These are phyloP conservation scores for Sciaenops ocellatus DNA, from an alignment of 2,797 vertebrate genomes.

Conservation along the genomic window DNA sequence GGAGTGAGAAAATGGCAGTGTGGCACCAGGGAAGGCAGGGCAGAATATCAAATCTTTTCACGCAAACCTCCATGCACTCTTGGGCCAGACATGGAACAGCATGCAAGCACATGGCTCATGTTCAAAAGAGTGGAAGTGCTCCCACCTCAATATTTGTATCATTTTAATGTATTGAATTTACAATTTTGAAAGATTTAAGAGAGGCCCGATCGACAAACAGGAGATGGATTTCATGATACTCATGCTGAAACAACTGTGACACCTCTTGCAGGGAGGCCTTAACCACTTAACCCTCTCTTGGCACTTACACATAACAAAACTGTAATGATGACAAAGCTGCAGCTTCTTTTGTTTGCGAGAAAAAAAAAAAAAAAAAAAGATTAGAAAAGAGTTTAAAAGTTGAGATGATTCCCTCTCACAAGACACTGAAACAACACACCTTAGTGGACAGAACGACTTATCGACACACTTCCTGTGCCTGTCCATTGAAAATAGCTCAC, in stretches of 20 bases:
- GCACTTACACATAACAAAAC: background rate
- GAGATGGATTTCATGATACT: background rate
- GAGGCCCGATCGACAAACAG: conserved; percentile 2
- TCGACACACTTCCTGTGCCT: background rate
- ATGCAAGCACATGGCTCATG: conserved; percentile 24
- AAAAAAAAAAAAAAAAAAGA: background rate
- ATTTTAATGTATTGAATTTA: background rate
- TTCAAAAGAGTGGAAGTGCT: conserved; percentile 37
- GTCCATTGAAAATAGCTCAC: conserved; percentile 37
- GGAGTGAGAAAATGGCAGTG: conserved; percentile 82
- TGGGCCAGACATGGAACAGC: conserved; percentile 55
- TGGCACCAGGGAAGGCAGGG: conserved; percentile 84
- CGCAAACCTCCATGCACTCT: conserved; percentile 65
- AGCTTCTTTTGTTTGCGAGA: background rate
- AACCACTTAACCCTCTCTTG: background rate
- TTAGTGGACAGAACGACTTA: background rate
- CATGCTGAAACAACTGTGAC: background rate
- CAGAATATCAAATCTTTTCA: conserved; percentile 79
- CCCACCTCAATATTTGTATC: conserved; percentile 1
- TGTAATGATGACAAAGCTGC: background rate
- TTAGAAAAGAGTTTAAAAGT: background rate
- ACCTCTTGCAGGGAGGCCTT: background rate
- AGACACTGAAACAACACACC: background rate
- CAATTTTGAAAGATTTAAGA: conserved; percentile 11
- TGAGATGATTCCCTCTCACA: background rate